Percentiles rank a stretch among this genome's conserved stretches.
phyloP scores from a whole-genome alignment of 2,797 vertebrate species.

The Enteromius fasciolatus region DNA sequence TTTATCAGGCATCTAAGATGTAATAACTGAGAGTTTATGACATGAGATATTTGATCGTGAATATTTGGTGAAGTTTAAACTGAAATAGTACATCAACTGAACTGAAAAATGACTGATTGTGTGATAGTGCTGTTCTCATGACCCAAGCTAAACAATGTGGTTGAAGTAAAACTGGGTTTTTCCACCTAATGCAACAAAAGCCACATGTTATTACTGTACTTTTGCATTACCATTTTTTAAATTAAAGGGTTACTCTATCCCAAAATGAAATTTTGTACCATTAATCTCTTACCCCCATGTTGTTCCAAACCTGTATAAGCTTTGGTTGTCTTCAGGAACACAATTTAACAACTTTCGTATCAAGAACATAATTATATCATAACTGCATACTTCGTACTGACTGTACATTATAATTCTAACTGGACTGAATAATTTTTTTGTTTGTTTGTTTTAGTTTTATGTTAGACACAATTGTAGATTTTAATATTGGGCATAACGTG shows the following conservation, averaged over 20 bases:
- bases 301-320: no score
- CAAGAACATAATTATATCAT: not conserved
- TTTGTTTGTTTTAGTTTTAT: not conserved
- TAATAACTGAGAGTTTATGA: not conserved
- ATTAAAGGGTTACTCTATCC: no score
- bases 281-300: no score
- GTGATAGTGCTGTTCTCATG: not conserved
- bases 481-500: not conserved
- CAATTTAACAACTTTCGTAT: not conserved
- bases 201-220: not conserved
- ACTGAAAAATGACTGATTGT: no score
- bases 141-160: slow-evolving; percentile 7
- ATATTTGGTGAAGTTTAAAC: not conserved
- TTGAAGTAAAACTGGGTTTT: not conserved
- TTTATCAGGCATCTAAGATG: slow-evolving; percentile 11
- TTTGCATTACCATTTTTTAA: not conserved
- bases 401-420: not conserved
- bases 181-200: not conserved
- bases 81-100: no score
- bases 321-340: no score
- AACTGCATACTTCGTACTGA: not conserved
- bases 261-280: no score
- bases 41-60: not conserved
- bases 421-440: not conserved
- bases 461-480: not conserved